Evolutionary conservation across 2,797 vertebrate genomes (phyloP).

Genomic region (Arnoldichthys spilopterus): DNA sequence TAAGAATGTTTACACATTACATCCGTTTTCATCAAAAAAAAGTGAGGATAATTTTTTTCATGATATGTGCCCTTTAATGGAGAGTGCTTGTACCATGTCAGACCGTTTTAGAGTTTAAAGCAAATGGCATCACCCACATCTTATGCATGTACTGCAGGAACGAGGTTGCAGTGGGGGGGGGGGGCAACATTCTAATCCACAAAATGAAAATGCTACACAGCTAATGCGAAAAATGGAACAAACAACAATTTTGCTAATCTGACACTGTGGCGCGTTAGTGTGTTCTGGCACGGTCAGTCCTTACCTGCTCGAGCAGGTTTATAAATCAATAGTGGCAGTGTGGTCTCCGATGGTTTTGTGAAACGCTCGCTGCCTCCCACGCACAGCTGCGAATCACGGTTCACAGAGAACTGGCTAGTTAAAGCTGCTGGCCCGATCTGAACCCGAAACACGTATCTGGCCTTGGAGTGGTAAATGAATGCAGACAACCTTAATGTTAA

Average conservation of each 20-base stretch:
- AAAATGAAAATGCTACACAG: neutral
- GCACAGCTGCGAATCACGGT: neutral
- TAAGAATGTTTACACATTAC: too few species aligned
- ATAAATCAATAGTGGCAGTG: constrained; percentile 34
- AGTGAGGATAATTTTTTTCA: too few species aligned
- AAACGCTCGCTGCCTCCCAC: constrained; percentile 20
- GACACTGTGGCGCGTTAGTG: neutral
- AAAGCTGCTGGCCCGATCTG: neutral
- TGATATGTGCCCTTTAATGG: constrained; percentile 17
- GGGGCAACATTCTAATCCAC: constrained; percentile 12
- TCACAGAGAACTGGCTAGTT: constrained; percentile 23
- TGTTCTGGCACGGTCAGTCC: neutral
- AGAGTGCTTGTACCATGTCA: constrained; percentile 70
- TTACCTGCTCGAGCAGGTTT: constrained; percentile 50
- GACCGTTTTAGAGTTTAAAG: constrained; percentile 57
- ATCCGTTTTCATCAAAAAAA: too few species aligned
- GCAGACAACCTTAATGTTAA: constrained; percentile 56
- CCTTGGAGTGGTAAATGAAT: constrained; percentile 58
- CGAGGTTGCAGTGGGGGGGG: constrained; percentile 18
- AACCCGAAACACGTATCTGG: constrained; percentile 26
- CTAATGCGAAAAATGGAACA: neutral
- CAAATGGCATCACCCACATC: constrained; percentile 61
- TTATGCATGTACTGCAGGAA: constrained; percentile 36
- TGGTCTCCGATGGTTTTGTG: constrained; percentile 17
- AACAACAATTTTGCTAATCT: neutral